Conservation (phyloP, 2,888 invertebrate species). For the Gryllus longicercus region DNA sequence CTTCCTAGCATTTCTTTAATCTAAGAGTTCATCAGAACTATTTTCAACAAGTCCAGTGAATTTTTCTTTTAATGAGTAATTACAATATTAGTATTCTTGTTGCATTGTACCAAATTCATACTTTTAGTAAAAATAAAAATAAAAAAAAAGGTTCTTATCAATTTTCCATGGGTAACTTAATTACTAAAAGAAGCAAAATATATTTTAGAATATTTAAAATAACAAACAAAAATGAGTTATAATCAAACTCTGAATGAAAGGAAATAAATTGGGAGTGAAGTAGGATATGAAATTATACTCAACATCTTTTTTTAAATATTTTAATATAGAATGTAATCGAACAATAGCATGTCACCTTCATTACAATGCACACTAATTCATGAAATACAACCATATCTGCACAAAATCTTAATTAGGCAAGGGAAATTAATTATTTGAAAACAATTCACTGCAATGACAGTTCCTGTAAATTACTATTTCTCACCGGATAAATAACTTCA, state of each 20-base stretch:
- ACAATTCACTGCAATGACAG: not conserved
- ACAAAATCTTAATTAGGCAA: not conserved
- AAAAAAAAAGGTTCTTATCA: too few relatives aligned
- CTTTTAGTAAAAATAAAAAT: too few relatives aligned
- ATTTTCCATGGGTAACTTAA: too few relatives aligned
- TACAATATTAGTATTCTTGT: too few relatives aligned
- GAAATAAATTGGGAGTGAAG: not conserved
- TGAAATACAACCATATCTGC: slow-evolving; percentile 17
- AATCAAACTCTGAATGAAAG: not conserved
- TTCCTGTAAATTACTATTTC: not conserved
- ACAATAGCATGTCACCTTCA: slow-evolving; percentile 8
- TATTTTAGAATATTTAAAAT: not conserved
- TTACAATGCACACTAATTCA: slow-evolving; percentile 11
- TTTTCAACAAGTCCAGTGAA: too few relatives aligned
- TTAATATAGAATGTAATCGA: slow-evolving; percentile 17
- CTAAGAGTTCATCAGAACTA: too few relatives aligned
- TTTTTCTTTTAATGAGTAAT: too few relatives aligned
- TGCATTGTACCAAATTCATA: too few relatives aligned
- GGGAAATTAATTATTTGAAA: not conserved
- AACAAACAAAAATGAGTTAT: not conserved
- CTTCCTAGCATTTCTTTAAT: too few relatives aligned
- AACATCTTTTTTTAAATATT: not conserved
- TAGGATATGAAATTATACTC: not conserved
- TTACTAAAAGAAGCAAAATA: not conserved
- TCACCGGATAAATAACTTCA: not conserved